These are phyloP conservation scores for Stegastes partitus DNA, from an alignment of 2,113 vertebrate species.

Conservation along the genomic window DNA sequence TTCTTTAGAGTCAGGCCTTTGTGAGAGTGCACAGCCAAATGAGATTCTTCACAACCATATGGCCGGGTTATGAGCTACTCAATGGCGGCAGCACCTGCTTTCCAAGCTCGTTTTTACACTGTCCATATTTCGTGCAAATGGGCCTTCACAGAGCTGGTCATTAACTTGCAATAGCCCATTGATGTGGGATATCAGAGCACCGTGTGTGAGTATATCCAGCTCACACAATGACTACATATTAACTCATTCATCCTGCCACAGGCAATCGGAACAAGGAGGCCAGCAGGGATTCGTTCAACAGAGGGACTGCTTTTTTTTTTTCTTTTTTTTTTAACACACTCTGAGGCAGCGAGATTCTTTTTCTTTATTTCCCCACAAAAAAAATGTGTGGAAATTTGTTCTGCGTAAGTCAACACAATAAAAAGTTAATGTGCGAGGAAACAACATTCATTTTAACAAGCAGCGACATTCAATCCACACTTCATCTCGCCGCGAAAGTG, in stretches of 20 bases:
- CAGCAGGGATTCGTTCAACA: conserved; percentile 49
- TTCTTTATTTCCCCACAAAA: background rate
- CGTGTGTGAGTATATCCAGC: conserved; percentile 72
- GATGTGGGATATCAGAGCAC: conserved; percentile 76
- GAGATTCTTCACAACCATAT: conserved; percentile 65
- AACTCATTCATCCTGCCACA: conserved; percentile 71
- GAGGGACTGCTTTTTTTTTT: conserved; percentile 4
- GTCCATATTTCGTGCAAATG: conserved; percentile 81
- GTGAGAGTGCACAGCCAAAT: conserved; percentile 59
- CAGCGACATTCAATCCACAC: background rate
- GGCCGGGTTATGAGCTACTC: conserved; percentile 66
- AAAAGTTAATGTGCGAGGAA: conserved; percentile 30
- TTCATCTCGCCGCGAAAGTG: background rate
- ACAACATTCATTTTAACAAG: conserved; percentile 32
- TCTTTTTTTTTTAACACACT: conserved; percentile 25
- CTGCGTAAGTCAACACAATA: conserved; percentile 44
- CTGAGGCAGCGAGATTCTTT: conserved; percentile 6
- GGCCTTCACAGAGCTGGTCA: conserved; percentile 72
- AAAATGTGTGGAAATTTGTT: conserved; percentile 46
- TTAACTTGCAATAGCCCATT: conserved; percentile 80
- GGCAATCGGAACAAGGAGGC: conserved; percentile 46
- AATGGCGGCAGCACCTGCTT: conserved; percentile 68
- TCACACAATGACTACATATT: conserved; percentile 71
- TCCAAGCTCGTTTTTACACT: conserved; percentile 62
- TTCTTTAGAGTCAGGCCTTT: conserved; percentile 55